A percentile compares a stretch with the other conserved stretches of the same genome.
Evolutionary conservation across 2,113 vertebrate genomes (phyloP).

Genomic region (Pluvianellus socialis): DNA sequence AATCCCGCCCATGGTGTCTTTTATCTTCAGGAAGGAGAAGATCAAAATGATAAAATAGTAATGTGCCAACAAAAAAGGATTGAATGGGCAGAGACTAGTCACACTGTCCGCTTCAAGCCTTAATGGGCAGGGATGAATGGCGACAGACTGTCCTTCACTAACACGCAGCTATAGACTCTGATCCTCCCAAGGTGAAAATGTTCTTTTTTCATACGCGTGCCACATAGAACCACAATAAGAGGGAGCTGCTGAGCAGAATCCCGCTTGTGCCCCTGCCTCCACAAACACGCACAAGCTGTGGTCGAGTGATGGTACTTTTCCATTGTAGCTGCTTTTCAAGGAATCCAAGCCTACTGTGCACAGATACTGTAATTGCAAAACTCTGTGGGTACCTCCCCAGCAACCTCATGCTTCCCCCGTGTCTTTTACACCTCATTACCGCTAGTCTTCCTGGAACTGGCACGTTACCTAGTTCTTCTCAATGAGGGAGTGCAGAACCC

Average conservation of each 20-base stretch:
- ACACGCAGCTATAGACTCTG: neutral
- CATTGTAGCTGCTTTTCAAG: neutral
- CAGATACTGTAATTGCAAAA: neutral
- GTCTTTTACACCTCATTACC: neutral
- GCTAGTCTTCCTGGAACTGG: neutral
- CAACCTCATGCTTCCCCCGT: neutral
- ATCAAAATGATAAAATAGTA: slow-evolving; percentile 61
- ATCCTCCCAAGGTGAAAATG: neutral
- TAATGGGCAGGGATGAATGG: slow-evolving; percentile 36
- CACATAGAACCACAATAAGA: neutral
- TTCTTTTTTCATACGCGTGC: neutral
- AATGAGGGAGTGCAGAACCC: neutral
- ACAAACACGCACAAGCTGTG: neutral
- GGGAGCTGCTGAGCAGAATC: neutral
- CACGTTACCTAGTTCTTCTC: neutral
- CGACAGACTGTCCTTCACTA: neutral
- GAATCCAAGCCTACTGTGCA: neutral
- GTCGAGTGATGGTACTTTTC: neutral
- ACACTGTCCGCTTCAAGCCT: slow-evolving; percentile 3
- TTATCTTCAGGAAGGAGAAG: slow-evolving; percentile 67
- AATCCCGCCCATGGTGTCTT: slow-evolving; percentile 72
- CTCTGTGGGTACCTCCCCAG: neutral
- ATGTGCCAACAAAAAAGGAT: slow-evolving; percentile 19
- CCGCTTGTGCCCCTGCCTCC: neutral
- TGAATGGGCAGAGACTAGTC: slow-evolving; percentile 9